Conservation (phyloP, 2,888 invertebrate genomes). For the Mythimna vitellina region DNA sequence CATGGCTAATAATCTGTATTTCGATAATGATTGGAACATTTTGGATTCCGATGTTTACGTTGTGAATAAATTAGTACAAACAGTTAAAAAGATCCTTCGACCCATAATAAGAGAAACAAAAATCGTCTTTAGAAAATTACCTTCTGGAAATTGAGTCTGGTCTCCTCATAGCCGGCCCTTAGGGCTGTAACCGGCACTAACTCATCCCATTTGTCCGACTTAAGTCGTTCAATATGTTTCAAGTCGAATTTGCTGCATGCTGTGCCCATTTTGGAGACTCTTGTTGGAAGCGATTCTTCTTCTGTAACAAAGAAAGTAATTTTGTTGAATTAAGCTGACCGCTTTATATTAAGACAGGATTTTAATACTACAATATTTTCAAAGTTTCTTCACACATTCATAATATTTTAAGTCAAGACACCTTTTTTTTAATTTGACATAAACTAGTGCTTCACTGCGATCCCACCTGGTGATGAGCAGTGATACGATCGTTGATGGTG, state of each 20-base stretch:
- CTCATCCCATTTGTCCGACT: constrained; percentile 90
- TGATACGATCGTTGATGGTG: no score
- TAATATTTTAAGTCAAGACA: no score
- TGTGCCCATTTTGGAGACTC: constrained; percentile 86
- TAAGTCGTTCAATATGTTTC: constrained; percentile 82
- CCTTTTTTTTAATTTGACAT: no score
- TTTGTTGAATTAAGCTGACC: neutral
- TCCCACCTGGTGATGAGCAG: no score
- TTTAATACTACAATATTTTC: neutral
- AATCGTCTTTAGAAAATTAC: constrained; percentile 66
- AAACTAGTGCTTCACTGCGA: no score
- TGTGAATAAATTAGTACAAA: neutral
- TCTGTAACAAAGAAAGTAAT: constrained; percentile 76
- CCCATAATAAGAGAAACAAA: constrained; percentile 8
- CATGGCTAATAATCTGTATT: neutral
- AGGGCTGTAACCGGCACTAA: constrained; percentile 89
- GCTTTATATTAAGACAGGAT: neutral
- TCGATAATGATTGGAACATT: neutral
- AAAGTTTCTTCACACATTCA: neutral
- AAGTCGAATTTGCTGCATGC: constrained; percentile 86
- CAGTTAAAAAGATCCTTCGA: neutral
- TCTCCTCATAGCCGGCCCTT: constrained; percentile 90
- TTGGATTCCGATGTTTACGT: neutral
- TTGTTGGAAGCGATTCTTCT: constrained; percentile 83
- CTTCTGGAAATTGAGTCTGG: constrained; percentile 90